These are phyloP conservation scores for Sciurus niger DNA, from an alignment of 2,113 vertebrate species.

Conservation along the genomic window DNA sequence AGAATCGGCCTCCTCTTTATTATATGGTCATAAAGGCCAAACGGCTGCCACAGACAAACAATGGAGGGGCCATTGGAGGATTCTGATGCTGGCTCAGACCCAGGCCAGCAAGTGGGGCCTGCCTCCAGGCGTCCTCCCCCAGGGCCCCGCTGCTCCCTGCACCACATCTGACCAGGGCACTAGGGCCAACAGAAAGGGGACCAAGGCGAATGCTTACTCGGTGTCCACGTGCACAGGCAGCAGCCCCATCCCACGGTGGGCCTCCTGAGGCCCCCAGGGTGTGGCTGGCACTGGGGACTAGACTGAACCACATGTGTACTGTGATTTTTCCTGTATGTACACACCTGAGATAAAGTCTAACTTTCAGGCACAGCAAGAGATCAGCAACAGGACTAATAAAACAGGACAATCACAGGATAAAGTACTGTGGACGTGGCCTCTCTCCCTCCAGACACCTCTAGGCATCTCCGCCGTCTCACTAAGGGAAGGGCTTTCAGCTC, in stretches of 20 bases:
- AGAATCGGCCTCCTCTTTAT: not conserved
- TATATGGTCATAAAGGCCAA: not conserved
- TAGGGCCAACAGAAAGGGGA: not conserved
- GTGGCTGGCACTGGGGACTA: no score
- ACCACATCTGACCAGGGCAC: not conserved
- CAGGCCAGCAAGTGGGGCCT: not conserved
- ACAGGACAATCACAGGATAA: not conserved
- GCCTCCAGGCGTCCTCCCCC: not conserved
- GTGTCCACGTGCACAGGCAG: not conserved
- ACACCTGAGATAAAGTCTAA: no score
- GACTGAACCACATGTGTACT: not conserved
- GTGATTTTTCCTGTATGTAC: not conserved
- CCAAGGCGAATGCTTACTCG: not conserved
- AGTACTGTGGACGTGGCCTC: no score
- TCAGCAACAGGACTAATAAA: no score
- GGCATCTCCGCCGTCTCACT: not conserved
- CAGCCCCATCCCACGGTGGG: not conserved
- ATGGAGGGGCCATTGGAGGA: fast-evolving
- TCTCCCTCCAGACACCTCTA: not conserved
- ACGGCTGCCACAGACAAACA: not conserved
- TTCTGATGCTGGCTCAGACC: not conserved
- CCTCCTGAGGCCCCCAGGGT: no score
- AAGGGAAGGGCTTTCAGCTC: not conserved
- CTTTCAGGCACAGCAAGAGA: not conserved
- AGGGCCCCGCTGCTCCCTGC: fast-evolving